phyloP scores from a whole-genome alignment of 2,797 vertebrate species.

The Arremon aurantiirostris region DNA sequence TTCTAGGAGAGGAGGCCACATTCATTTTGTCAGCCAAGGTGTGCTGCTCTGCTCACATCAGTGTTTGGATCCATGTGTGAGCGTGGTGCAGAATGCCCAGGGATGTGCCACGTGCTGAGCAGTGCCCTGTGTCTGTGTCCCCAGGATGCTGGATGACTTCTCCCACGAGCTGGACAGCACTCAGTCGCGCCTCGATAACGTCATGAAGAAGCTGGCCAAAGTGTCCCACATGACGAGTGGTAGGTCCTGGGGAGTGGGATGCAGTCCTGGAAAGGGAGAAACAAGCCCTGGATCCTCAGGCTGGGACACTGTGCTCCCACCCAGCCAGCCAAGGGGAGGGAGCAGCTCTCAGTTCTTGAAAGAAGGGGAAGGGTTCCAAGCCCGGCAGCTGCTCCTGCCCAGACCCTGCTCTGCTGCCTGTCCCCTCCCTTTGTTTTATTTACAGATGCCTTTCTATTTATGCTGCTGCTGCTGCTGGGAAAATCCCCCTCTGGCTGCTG shows the following conservation, averaged over 20 bases:
- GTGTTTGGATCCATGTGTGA: neutral
- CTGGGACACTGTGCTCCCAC: neutral
- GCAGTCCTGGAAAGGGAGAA: neutral
- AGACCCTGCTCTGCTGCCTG: neutral
- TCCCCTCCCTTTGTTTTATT: conserved; percentile 33
- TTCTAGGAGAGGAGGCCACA: neutral
- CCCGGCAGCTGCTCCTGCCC: neutral
- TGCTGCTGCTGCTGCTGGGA: neutral
- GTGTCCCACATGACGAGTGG: conserved; percentile 99
- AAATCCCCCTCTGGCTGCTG: neutral
- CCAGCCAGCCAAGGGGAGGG: neutral
- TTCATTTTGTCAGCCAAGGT: neutral
- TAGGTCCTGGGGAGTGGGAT: conserved; percentile 70
- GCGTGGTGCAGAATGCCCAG: rapidly evolving
- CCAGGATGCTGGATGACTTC: conserved; percentile 96
- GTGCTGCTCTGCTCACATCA: neutral
- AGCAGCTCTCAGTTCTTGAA: neutral
- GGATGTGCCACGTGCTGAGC: neutral
- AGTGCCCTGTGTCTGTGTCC: neutral
- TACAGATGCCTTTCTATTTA: conserved; percentile 52
- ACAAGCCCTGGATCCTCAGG: rapidly evolving
- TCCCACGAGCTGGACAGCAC: conserved; percentile 92
- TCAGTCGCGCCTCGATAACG: conserved; percentile 92
- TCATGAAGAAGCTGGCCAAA: conserved; percentile 98
- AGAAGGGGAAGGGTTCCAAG: neutral